Evolutionary conservation across 53 echinoderm and acorn worm species (phyloP).

Genomic region (Patiria pectinifera): DNA sequence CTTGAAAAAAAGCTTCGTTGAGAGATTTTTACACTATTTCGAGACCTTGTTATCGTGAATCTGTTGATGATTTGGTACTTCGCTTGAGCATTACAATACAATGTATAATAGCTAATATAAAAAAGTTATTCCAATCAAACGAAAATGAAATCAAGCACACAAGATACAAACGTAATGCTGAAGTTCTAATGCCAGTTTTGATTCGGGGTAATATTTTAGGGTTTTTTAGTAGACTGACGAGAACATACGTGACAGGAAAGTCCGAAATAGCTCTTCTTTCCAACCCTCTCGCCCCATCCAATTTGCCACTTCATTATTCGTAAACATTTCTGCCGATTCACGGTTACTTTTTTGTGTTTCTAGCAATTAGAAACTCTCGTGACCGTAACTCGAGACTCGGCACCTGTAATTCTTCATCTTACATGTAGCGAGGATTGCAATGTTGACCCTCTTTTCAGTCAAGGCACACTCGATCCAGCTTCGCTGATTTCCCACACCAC

Average conservation of each 20-base stretch:
- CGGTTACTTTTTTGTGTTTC: no score
- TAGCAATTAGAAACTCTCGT: no score
- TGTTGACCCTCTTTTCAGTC: constrained; percentile 31
- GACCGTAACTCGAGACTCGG: not conserved
- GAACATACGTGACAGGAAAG: no score
- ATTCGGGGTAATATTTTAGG: no score
- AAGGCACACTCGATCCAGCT: not conserved
- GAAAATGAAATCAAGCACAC: no score
- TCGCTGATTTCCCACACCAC: constrained; percentile 39
- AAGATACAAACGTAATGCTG: no score
- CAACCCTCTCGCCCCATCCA: not conserved
- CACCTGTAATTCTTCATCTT: constrained; percentile 1
- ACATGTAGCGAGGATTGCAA: not conserved
- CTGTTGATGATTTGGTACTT: not conserved
- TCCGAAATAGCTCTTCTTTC: no score
- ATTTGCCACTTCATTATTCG: not conserved
- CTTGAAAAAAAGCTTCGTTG: not conserved
- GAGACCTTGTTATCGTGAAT: not conserved
- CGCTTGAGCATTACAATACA: no score
- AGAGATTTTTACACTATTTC: not conserved
- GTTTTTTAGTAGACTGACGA: no score
- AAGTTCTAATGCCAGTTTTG: no score
- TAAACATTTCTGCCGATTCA: not conserved
- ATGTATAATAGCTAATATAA: no score
- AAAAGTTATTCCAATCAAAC: no score